Conservation (phyloP, 2,888 invertebrate genomes). For the Drosophila stalkeri region DNA sequence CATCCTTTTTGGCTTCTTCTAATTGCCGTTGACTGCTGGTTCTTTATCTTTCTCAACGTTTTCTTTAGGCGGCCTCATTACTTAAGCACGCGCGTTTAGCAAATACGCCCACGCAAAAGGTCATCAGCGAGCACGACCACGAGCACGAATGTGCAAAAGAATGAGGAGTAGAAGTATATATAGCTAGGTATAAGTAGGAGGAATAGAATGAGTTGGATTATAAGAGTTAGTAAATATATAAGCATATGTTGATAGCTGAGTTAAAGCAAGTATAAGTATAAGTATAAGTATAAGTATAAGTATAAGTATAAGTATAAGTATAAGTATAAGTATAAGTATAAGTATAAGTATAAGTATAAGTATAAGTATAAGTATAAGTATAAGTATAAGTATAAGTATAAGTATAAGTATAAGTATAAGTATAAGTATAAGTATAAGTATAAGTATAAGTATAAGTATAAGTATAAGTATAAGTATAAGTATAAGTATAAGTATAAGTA, state of each 20-base stretch:
- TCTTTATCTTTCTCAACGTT: neutral
- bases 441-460: neutral
- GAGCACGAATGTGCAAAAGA: neutral
- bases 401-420: neutral
- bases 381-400: neutral
- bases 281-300: neutral
- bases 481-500: conserved; percentile 2
- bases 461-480: neutral
- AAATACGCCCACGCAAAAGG: conserved; percentile 54
- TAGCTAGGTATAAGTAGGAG: neutral
- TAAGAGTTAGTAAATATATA: neutral
- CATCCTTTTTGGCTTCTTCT: conserved; percentile 49
- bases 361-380: neutral
- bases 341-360: neutral
- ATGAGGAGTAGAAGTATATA: neutral
- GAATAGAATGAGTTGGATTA: neutral
- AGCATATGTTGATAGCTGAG: neutral
- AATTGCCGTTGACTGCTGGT: conserved; percentile 66
- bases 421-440: neutral
- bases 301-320: neutral
- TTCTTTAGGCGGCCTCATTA: conserved; percentile 61
- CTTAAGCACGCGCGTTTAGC: conserved; percentile 68
- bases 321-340: neutral
- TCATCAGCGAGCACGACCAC: conserved; percentile 24
- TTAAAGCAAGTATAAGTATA: neutral